Evolutionary conservation across 2,888 invertebrate species (phyloP), one percentile per base, ranked within the genome.

Genomic region (Portevinia maculata): DNA sequence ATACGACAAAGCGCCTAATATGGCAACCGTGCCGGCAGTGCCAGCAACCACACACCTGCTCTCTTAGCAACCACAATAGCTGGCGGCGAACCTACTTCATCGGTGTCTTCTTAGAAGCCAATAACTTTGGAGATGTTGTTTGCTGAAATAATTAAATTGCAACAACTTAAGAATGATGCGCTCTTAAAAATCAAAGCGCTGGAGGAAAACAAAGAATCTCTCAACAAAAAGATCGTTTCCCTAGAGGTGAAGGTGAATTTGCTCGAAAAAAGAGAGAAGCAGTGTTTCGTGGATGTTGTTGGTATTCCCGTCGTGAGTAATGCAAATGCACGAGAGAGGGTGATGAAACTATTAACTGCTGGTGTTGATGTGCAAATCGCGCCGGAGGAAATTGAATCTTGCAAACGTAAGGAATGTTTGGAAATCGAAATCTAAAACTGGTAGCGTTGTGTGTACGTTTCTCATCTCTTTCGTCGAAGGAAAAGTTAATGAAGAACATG

Each of bases 111-210:
- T 13, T 24, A 46, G 5, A 24, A 44, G 19, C 8, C 39, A 24
- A 39, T 52, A 46, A 64, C 28, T 28, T 28, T 64, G 50, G 64
- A 64, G 64, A 64, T 34, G 30, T 17, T 65, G 41, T 52, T 30
- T 13, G 52, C 19, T 6, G 65, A 41, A 32, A 53, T 65, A 7
- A 11, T 52, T 0, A 65, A 65, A 30, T 4, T 65, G 17, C 65
- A 65, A 24, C 39, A 41, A 41, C 39, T 65, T 2, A 65, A 53
- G 19, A 21, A 39, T 19, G 32, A 52, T n/a, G 65, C 41, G 13
- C 41, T 65, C 30, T 30, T 65, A 41, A 65, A 65, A 52, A 65
- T 52, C 11, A 41, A 13, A 39, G 19, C 41, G 52, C 37, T 62
- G 21, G 62, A 48, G 6, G 11, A 48, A 9, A 24, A 6, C 24